These are phyloP conservation scores for Panagrolaimus sp. DNA, from an alignment of 1,140 invertebrate species.

Conservation along the genomic window DNA sequence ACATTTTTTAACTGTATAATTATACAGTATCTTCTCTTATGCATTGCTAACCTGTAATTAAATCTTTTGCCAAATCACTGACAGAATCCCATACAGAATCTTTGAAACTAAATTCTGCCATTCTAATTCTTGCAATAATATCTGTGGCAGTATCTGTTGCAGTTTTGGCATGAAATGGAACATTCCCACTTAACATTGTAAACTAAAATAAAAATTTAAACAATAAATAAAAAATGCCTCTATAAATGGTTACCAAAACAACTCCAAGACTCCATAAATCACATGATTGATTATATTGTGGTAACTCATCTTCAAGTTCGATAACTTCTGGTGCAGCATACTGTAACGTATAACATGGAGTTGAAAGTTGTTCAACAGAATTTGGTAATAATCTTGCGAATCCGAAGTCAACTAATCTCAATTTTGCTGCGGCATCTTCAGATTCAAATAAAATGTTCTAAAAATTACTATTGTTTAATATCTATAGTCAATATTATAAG, in stretches of 20 bases:
- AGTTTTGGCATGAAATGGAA: conserved; percentile 71
- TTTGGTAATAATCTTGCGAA: conserved; percentile 70
- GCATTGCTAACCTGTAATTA: conserved; percentile 70
- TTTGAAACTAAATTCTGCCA: conserved; percentile 26
- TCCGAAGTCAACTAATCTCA: conserved; percentile 84
- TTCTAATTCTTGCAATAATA: conserved; percentile 66
- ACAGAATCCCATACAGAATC: conserved; percentile 69
- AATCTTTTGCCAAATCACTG: conserved; percentile 70
- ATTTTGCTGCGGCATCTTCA: conserved; percentile 66
- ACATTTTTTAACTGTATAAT: too few relatives aligned
- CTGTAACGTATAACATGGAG: conserved; percentile 79
- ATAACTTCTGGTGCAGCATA: conserved; percentile 88
- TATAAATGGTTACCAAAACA: conserved; percentile 65
- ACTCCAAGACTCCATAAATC: conserved; percentile 87
- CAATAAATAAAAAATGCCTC: too few relatives aligned
- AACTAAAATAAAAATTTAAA: conserved; percentile 63
- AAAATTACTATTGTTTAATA: too few relatives aligned
- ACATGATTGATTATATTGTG: conserved; percentile 76
- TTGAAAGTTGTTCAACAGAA: conserved; percentile 64
- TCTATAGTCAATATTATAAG: too few relatives aligned
- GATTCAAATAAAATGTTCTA: conserved; percentile 72
- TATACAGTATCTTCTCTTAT: too few relatives aligned
- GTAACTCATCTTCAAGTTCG: conserved; percentile 60
- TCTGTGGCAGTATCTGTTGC: conserved; percentile 70
- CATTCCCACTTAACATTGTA: conserved; percentile 77